Conservation (phyloP, 1,140 invertebrate species). For the Drosophila lacertosa region DNA sequence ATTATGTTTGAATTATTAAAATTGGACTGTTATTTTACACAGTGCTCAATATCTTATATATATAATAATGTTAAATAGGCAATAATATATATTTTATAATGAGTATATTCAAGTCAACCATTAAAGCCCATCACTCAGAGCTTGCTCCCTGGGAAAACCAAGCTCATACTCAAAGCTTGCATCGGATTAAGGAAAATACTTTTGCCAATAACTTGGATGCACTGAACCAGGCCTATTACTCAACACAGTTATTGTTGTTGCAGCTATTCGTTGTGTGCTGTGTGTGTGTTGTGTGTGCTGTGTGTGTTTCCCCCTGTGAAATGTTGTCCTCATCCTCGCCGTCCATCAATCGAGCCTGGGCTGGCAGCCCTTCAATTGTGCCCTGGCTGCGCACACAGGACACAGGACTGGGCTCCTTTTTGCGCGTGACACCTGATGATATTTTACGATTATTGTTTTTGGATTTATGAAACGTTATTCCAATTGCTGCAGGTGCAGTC, state of each 20-base stretch:
- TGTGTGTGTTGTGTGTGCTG: background rate
- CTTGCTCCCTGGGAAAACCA: too few relatives aligned
- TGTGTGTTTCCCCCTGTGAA: background rate
- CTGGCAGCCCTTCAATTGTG: background rate
- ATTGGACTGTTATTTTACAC: too few relatives aligned
- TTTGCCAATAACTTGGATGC: too few relatives aligned
- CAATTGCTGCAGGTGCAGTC: constrained; percentile 68
- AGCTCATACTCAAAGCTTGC: too few relatives aligned
- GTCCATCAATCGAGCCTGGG: constrained; percentile 1
- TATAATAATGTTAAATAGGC: too few relatives aligned
- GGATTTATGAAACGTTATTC: constrained; percentile 79
- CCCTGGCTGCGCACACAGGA: constrained; percentile 9
- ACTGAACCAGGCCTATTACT: too few relatives aligned
- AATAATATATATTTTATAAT: too few relatives aligned
- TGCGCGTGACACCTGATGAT: constrained; percentile 81
- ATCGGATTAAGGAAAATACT: too few relatives aligned
- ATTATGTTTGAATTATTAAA: too few relatives aligned
- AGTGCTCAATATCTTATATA: too few relatives aligned
- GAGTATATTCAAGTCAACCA: too few relatives aligned
- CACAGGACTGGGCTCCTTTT: constrained; percentile 46
- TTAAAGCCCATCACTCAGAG: too few relatives aligned
- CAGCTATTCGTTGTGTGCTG: constrained; percentile 3
- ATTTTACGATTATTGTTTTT: constrained; percentile 82
- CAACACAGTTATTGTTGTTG: background rate
- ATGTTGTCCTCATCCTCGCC: constrained; percentile 17